A percentile compares a stretch with the other conserved stretches of the same genome.
Conservation (phyloP, 2,797 vertebrate species). For the Apodemus agrarius region DNA sequence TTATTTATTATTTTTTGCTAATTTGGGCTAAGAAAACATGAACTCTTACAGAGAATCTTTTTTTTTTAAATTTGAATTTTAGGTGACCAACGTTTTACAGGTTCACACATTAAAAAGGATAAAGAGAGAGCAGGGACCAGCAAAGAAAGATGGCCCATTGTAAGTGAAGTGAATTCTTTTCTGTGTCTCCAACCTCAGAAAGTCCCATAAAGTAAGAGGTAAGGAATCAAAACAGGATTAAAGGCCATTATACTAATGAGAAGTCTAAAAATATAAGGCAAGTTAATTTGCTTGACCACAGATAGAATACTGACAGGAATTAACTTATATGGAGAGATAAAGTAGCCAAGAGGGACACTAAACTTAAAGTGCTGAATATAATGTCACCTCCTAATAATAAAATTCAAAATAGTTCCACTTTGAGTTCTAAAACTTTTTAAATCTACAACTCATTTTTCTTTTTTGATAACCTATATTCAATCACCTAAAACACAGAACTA, state of each 20-base stretch:
- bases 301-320: not conserved
- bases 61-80: not conserved
- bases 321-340: not conserved
- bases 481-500: not conserved
- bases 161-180: not conserved
- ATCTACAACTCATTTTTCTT: not conserved
- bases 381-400: not conserved
- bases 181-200: not conserved
- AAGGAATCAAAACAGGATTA: not conserved
- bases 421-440: not conserved
- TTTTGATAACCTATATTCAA: not conserved
- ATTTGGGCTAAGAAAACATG: conserved; percentile 20
- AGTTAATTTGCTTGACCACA: not conserved
- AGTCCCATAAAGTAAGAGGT: not conserved
- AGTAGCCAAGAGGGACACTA: not conserved
- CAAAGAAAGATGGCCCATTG: not conserved
- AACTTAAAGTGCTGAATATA: not conserved
- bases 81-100: not conserved
- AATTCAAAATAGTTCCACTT: not conserved
- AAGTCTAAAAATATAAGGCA: conserved; percentile 31
- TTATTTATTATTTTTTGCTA: not conserved
- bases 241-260: not conserved
- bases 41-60: not conserved
- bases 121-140: not conserved
- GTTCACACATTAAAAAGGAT: not conserved